phyloP scores from a whole-genome alignment of 2,113 vertebrate genomes.

The Elaphurus davidianus region DNA sequence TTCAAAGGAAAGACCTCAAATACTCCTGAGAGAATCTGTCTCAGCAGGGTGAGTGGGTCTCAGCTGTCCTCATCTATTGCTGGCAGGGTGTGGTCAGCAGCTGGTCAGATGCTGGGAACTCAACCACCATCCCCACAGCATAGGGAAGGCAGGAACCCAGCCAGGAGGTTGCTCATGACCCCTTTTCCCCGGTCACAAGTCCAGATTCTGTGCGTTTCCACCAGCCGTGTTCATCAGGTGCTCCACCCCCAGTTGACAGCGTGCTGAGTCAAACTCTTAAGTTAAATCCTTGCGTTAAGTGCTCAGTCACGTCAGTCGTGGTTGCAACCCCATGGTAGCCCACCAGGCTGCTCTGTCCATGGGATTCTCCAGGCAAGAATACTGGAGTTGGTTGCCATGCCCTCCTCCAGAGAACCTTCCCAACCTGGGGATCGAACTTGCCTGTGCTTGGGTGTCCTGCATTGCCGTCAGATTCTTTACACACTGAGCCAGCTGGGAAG shows the following conservation, averaged over 20 bases:
- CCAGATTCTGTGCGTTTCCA: rapidly evolving
- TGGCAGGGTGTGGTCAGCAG: not conserved
- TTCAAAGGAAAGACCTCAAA: not conserved
- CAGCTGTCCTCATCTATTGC: not conserved
- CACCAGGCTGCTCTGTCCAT: not conserved
- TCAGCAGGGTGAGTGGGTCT: not conserved
- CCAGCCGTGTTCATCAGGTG: rapidly evolving
- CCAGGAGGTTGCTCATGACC: rapidly evolving
- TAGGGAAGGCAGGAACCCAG: not conserved
- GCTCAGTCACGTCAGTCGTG: rapidly evolving
- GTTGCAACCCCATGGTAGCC: not conserved
- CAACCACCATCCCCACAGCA: rapidly evolving
- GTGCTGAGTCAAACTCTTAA: not conserved
- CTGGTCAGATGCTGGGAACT: not conserved
- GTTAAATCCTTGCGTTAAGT: not conserved
- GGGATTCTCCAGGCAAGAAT: not conserved
- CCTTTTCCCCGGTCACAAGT: too few relatives aligned
- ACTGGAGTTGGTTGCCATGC: not conserved
- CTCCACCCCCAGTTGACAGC: not conserved
- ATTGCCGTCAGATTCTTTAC: not conserved
- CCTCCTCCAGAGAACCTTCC: not conserved
- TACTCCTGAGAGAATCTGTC: rapidly evolving
- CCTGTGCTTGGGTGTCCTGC: not conserved
- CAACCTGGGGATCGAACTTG: not conserved
- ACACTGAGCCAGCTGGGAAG: not conserved